Evolutionary conservation across 2,797 vertebrate species (phyloP).

Genomic region (Tokudaia tokunoshimensis): DNA sequence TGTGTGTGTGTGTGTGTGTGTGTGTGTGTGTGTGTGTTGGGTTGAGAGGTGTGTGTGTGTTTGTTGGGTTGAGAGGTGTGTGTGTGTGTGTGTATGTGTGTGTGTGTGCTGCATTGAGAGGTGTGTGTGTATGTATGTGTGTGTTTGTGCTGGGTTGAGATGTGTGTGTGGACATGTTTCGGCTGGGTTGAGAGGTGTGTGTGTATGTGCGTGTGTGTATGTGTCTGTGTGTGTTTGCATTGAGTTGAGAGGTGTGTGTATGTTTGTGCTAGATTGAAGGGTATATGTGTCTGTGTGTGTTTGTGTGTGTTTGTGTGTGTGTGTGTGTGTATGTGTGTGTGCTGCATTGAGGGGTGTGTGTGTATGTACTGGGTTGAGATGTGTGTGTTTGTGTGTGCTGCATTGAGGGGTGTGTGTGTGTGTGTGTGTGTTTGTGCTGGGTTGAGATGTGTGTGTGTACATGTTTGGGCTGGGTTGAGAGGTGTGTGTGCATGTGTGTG

Average conservation of each 20-base stretch:
- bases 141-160: background rate
- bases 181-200: too few relatives aligned
- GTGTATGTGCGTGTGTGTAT: too few relatives aligned
- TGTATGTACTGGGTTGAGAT: background rate
- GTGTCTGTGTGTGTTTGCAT: too few relatives aligned
- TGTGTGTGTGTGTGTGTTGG: background rate
- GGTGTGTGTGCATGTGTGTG: background rate
- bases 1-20: background rate
- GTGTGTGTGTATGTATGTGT: too few relatives aligned
- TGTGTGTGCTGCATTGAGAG: too few relatives aligned
- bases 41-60: background rate
- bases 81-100: too few relatives aligned
- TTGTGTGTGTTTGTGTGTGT: too few relatives aligned
- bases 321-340: background rate
- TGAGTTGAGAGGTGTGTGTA: background rate
- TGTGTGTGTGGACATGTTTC: background rate
- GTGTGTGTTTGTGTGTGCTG: background rate
- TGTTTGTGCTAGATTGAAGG: background rate
- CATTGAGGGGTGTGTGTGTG: background rate
- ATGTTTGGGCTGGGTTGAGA: too few relatives aligned
- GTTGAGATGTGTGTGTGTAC: background rate
- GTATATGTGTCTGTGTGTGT: too few relatives aligned
- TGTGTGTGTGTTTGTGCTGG: background rate
- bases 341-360: background rate
- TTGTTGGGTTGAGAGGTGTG: background rate